These are phyloP conservation scores for Catocala fraxini DNA, from an alignment of 2,888 invertebrate genomes.

Conservation along the genomic window DNA sequence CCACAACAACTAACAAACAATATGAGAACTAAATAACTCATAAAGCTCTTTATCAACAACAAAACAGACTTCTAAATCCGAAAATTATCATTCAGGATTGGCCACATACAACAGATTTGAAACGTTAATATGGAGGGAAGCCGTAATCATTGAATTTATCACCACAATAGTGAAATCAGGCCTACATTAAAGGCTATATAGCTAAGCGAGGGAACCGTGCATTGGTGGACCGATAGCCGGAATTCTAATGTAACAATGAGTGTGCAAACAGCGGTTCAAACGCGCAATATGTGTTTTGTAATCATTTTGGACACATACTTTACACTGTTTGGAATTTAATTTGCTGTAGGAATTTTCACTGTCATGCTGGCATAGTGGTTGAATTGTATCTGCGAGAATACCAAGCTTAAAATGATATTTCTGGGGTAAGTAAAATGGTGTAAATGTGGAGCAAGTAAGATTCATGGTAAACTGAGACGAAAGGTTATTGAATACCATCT, in stretches of 20 bases:
- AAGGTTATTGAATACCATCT: too few relatives aligned
- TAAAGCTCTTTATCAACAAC: slow-evolving; percentile 12
- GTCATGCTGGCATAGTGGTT: background rate
- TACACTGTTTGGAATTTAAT: slow-evolving; percentile 5
- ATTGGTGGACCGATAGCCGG: slow-evolving; percentile 33
- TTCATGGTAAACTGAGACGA: too few relatives aligned
- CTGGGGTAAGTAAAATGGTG: too few relatives aligned
- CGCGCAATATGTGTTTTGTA: slow-evolving; percentile 17
- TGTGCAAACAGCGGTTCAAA: slow-evolving; percentile 32
- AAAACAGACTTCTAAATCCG: slow-evolving; percentile 22
- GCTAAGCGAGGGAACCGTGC: slow-evolving; percentile 18
- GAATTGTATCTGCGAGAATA: background rate
- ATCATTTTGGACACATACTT: slow-evolving; percentile 16
- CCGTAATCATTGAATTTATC: slow-evolving; percentile 41
- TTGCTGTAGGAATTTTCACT: background rate
- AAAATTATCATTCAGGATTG: slow-evolving; percentile 47
- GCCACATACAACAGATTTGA: slow-evolving; percentile 43
- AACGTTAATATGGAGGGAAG: slow-evolving; percentile 34
- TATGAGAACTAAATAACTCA: too few relatives aligned
- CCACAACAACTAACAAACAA: too few relatives aligned
- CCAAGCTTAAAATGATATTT: background rate
- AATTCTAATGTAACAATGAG: slow-evolving; percentile 42
- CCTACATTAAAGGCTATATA: slow-evolving; percentile 38
- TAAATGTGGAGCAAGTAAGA: too few relatives aligned
- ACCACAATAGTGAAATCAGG: slow-evolving; percentile 50